Evolutionary conservation across 2,888 invertebrate species (phyloP).

Genomic region (Thelaira solivaga): DNA sequence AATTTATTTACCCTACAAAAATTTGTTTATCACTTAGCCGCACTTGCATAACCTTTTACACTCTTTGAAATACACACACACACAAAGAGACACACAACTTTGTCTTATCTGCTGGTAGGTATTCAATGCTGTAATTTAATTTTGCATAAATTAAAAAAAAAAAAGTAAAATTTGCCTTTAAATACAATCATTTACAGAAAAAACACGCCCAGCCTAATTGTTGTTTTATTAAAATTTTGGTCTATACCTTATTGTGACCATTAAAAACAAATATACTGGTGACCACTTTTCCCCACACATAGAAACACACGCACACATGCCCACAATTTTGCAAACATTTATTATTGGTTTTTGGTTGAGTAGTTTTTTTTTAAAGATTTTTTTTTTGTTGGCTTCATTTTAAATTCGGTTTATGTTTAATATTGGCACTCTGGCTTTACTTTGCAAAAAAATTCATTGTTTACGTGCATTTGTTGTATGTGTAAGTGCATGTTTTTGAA

Average conservation of each 20-base stretch:
- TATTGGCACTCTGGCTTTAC: slow-evolving; percentile 20
- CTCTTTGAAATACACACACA: background rate
- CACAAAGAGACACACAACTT: too few species aligned
- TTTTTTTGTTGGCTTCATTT: slow-evolving; percentile 38
- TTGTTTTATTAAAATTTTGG: slow-evolving; percentile 47
- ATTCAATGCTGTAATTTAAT: background rate
- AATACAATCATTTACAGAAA: slow-evolving; percentile 25
- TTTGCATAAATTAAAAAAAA: slow-evolving; percentile 31
- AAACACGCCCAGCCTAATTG: slow-evolving; percentile 49
- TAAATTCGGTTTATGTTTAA: slow-evolving; percentile 46
- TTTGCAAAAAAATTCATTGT: slow-evolving; percentile 12
- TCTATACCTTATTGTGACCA: slow-evolving; percentile 40
- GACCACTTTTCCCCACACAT: background rate
- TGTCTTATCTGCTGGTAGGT: background rate
- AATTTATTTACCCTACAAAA: background rate
- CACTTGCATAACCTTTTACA: too few species aligned
- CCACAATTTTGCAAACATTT: slow-evolving; percentile 49
- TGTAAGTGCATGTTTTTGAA: background rate
- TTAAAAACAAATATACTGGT: slow-evolving; percentile 21
- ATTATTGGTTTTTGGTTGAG: slow-evolving; percentile 48
- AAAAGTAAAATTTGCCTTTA: slow-evolving; percentile 11
- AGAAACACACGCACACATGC: too few species aligned
- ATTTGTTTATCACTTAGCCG: background rate
- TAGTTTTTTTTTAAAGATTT: slow-evolving; percentile 6
- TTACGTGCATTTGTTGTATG: background rate